phyloP scores from a whole-genome alignment of 2,888 invertebrate species.

The Lithodes maja region DNA sequence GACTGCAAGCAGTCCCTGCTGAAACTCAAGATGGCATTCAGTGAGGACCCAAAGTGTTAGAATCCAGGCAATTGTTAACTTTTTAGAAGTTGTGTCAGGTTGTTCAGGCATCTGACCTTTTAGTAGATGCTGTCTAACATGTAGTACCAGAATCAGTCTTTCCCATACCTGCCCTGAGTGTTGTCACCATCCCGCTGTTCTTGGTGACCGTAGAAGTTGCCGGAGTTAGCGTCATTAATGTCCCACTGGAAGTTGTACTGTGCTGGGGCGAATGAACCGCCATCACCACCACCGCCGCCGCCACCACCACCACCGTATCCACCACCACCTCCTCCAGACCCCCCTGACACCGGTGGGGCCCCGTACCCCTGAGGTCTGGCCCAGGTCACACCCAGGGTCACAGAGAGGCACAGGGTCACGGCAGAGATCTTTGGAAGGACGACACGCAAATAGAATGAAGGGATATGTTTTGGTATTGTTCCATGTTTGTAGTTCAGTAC shows the following conservation, averaged over 20 bases:
- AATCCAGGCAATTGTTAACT: too few species aligned
- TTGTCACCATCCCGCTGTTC: constrained; percentile 61
- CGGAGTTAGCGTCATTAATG: constrained; percentile 51
- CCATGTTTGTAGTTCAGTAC: too few species aligned
- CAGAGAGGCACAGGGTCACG: neutral
- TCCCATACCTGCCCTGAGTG: constrained; percentile 54
- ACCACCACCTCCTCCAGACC: too few species aligned
- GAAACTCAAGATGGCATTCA: too few species aligned
- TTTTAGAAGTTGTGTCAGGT: too few species aligned
- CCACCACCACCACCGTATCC: neutral
- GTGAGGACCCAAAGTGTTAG: too few species aligned
- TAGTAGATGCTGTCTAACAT: too few species aligned
- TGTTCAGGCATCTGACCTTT: too few species aligned
- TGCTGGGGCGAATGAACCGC: constrained; percentile 26
- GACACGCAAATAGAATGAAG: neutral
- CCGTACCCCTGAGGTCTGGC: neutral
- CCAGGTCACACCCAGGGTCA: neutral
- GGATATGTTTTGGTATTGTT: too few species aligned
- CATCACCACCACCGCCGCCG: neutral
- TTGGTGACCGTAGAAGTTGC: constrained; percentile 65
- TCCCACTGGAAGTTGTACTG: constrained; percentile 68
- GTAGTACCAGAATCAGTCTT: too few species aligned
- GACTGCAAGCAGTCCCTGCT: too few species aligned
- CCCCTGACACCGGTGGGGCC: neutral
- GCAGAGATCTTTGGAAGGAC: neutral